Evolutionary conservation across 2,888 invertebrate species (phyloP), one percentile per base, ranked within the genome.

Genomic region (Loripinus fragilis): DNA sequence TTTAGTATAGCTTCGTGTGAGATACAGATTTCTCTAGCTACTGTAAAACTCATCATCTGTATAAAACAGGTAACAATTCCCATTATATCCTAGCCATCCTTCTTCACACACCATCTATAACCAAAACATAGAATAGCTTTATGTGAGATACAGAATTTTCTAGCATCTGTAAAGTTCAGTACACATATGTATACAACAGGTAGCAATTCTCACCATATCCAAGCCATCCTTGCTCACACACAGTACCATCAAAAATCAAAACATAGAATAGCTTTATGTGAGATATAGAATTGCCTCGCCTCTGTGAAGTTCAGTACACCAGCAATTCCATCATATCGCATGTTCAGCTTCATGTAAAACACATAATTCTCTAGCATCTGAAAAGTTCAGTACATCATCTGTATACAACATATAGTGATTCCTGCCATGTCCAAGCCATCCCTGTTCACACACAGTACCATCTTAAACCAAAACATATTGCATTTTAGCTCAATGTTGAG

Each of bases 181-280:
- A 30, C 23, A 0, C 35, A 20, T 3, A 65, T 71, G 41, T 65
- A 55, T 79, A 60, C n/a, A 79, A 79, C 30, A 71, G 55, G 68
- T 74, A 82, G 65, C 82, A 82, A 38, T 74, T 42, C 5, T 66
- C 70, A 28, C 25, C 15, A 60, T 52, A 79, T 0, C 82, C 82
- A 2, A 82, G 60, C 82, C 82, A 82, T 7, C 74, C 82, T 17
- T 68, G 52, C 17, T 76, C 79, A 74, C 82, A 82, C 0, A 69
- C 41, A 7, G 82, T 82, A 2, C 76, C 79, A 41, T 82, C 82
- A 79, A 60, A 33, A 70, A 30, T 17, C 3, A 52, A 8, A 23
- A 17, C 12, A 38, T 8, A 38, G 12, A 69, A n/a, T n/a, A n/a
- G n/a, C n/a, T n/a, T n/a, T n/a, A n/a, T n/a, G n/a, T 3, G 20